These are phyloP conservation scores for Drosophila prosaltans DNA, from an alignment of 1,140 invertebrate species.

Conservation along the genomic window DNA sequence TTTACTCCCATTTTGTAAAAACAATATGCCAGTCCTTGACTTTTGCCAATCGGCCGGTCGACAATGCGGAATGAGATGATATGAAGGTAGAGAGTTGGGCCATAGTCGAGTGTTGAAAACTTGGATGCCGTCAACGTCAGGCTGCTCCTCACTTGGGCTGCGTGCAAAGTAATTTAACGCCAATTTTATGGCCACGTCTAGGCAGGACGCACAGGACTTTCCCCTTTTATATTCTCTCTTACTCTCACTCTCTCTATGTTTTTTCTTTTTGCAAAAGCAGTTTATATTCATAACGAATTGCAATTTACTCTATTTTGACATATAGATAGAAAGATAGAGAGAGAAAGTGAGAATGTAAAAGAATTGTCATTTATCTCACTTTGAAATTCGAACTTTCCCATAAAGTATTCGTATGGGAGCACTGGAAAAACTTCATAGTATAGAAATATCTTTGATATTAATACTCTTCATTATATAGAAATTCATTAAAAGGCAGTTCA, in stretches of 20 bases:
- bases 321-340: no score
- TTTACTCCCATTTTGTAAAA: conserved; percentile 12
- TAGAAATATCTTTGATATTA: no score
- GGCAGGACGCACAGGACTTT: conserved; percentile 16
- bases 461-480: no score
- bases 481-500: no score
- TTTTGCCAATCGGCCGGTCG: conserved; percentile 28
- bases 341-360: no score
- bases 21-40: conserved; percentile 50
- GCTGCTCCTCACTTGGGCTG: conserved; percentile 31
- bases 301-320: no score
- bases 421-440: no score
- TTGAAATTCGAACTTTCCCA: no score
- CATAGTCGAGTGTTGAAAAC: not conserved
- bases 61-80: not conserved
- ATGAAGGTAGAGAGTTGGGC: not conserved
- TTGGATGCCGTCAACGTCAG: conserved; percentile 43
- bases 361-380: no score
- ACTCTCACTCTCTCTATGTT: no score
- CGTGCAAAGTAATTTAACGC: conserved; percentile 66
- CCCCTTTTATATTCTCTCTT: not conserved
- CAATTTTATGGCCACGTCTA: conserved; percentile 57
- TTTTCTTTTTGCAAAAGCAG: conserved; percentile 1
- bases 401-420: no score
- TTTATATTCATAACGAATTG: not conserved